Evolutionary conservation across 2,113 vertebrate species (phyloP).

Genomic region (Anoplopoma fimbria): DNA sequence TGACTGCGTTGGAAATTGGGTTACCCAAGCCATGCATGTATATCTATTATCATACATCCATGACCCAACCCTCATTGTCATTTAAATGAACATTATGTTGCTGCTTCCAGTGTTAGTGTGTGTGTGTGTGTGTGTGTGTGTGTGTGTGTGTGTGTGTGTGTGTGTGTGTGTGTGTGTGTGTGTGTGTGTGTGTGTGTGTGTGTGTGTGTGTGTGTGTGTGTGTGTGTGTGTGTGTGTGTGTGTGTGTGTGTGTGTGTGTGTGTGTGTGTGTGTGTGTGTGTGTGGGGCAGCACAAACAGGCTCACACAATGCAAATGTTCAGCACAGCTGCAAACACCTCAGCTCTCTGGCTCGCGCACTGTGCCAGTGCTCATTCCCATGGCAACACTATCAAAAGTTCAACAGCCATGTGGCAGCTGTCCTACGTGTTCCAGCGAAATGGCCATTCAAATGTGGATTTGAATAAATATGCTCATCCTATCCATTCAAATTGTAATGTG

Average conservation of each 20-base stretch:
- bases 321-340: slow-evolving; percentile 57
- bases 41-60: neutral
- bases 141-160: neutral
- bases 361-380: slow-evolving; percentile 63
- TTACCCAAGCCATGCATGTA: neutral
- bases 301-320: slow-evolving; percentile 39
- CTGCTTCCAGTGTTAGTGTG: neutral
- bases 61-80: neutral
- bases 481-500: slow-evolving; percentile 55
- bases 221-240: neutral
- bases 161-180: neutral
- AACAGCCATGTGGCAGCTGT: slow-evolving; percentile 59
- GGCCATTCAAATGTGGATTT: slow-evolving; percentile 69
- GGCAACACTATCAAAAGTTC: slow-evolving; percentile 69
- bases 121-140: neutral
- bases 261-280: neutral
- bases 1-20: neutral
- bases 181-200: neutral
- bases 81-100: slow-evolving; percentile 16
- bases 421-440: slow-evolving; percentile 53
- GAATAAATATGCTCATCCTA: slow-evolving; percentile 62
- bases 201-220: neutral
- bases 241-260: neutral
- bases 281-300: slow-evolving; percentile 1
- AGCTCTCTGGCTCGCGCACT: slow-evolving; percentile 2